Evolutionary conservation across 2,797 vertebrate species (phyloP).

Genomic region (Myotis daubentonii): DNA sequence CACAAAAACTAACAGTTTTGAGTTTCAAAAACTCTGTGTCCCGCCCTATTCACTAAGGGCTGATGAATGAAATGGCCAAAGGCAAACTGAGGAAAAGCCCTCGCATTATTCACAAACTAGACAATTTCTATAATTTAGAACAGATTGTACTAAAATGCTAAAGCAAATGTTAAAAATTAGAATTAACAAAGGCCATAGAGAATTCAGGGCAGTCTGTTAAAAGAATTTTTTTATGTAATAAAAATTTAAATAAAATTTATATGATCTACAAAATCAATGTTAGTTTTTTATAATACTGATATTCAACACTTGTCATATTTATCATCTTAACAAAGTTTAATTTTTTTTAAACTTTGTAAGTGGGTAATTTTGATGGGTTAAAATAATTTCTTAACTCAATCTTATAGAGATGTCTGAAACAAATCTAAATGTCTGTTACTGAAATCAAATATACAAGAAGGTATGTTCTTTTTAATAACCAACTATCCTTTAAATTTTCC

Average conservation of each 20-base stretch:
- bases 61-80: conserved; percentile 30
- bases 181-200: background rate
- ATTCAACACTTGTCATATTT: conserved; percentile 5
- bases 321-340: conserved; percentile 36
- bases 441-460: conserved; percentile 31
- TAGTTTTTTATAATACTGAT: conserved; percentile 11
- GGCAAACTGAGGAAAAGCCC: background rate
- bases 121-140: conserved; percentile 45
- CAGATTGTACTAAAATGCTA: conserved; percentile 17
- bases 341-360: background rate
- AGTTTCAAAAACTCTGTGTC: conserved; percentile 19
- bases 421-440: conserved; percentile 1
- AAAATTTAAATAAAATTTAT: conserved; percentile 45
- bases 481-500: background rate
- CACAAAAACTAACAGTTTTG: conserved; percentile 26
- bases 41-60: background rate
- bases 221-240: conserved; percentile 21
- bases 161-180: conserved; percentile 41
- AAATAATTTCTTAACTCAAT: conserved; percentile 26
- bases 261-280: background rate
- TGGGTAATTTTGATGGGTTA: conserved; percentile 1
- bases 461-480: conserved; percentile 35
- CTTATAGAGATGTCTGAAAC: conserved; percentile 3
- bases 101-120: background rate
- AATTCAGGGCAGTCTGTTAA: background rate